Conservation (phyloP, 2,888 invertebrate species). For the Troides helena region DNA sequence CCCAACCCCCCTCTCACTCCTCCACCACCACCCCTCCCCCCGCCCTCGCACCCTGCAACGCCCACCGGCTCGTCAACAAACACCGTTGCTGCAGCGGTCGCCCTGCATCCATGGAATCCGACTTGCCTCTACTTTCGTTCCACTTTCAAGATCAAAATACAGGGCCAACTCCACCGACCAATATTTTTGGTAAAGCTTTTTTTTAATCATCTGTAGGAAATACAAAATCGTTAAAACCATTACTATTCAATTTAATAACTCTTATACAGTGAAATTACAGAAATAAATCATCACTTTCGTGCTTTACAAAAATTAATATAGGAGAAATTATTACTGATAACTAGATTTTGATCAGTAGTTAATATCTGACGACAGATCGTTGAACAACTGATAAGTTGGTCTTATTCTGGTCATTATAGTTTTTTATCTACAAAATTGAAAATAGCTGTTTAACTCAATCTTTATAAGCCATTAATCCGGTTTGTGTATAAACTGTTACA, state of each 20-base stretch:
- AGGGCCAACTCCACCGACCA: neutral
- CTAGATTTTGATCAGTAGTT: too few species aligned
- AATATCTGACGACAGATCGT: too few species aligned
- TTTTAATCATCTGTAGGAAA: neutral
- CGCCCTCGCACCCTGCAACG: conserved; percentile 55
- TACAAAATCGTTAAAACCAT: neutral
- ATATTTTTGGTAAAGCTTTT: too few species aligned
- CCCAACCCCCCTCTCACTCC: conserved; percentile 39
- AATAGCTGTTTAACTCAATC: too few species aligned
- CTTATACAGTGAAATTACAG: too few species aligned
- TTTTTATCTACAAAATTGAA: too few species aligned
- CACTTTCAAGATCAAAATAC: conserved; percentile 52
- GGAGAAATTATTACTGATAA: too few species aligned
- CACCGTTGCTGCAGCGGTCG: conserved; percentile 73
- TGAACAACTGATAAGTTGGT: too few species aligned
- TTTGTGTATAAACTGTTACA: neutral
- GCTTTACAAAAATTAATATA: too few species aligned
- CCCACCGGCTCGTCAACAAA: conserved; percentile 58
- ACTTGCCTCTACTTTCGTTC: conserved; percentile 61
- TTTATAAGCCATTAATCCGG: too few species aligned
- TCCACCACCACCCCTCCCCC: conserved; percentile 29
- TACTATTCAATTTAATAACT: neutral
- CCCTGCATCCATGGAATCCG: conserved; percentile 62
- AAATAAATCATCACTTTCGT: too few species aligned
- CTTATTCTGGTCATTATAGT: too few species aligned